Percentiles rank a stretch among this genome's conserved stretches.
Conservation (phyloP, 2,888 invertebrate species). For the Timema podura region DNA sequence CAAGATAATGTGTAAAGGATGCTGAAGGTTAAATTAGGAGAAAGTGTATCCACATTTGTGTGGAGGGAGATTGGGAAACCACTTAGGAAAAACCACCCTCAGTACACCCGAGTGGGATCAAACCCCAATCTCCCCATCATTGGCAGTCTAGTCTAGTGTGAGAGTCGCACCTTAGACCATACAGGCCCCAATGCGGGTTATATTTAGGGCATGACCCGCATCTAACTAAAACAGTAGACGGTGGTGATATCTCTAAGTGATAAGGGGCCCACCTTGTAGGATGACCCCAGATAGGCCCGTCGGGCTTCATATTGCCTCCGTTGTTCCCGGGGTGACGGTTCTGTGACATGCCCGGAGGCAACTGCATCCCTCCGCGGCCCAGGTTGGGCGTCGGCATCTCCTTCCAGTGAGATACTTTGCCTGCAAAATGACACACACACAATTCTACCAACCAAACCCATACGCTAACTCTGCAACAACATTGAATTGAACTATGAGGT, state of each 20-base stretch:
- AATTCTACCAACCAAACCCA: conserved; percentile 32
- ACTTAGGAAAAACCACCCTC: too few species aligned
- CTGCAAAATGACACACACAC: conserved; percentile 21
- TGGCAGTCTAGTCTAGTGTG: too few species aligned
- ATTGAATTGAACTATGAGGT: too few species aligned
- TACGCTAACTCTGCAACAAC: background rate
- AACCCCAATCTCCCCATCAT: too few species aligned
- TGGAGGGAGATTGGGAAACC: too few species aligned
- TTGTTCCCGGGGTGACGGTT: conserved; percentile 54
- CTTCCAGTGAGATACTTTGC: conserved; percentile 58
- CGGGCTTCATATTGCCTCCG: conserved; percentile 38
- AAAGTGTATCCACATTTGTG: too few species aligned
- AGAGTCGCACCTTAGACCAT: too few species aligned
- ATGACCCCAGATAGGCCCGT: conserved; percentile 41
- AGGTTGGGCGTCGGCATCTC: conserved; percentile 47
- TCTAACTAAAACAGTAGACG: background rate
- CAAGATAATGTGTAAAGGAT: too few species aligned
- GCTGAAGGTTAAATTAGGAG: too few species aligned
- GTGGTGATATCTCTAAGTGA: background rate
- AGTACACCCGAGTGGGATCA: too few species aligned
- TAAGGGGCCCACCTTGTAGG: conserved; percentile 35
- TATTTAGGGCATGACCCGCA: too few species aligned
- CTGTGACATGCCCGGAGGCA: conserved; percentile 58
- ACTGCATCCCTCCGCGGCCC: conserved; percentile 44
- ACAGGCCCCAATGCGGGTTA: too few species aligned